Evolutionary conservation across 2,113 vertebrate genomes (phyloP).

Genomic region (Ophiodon elongatus): DNA sequence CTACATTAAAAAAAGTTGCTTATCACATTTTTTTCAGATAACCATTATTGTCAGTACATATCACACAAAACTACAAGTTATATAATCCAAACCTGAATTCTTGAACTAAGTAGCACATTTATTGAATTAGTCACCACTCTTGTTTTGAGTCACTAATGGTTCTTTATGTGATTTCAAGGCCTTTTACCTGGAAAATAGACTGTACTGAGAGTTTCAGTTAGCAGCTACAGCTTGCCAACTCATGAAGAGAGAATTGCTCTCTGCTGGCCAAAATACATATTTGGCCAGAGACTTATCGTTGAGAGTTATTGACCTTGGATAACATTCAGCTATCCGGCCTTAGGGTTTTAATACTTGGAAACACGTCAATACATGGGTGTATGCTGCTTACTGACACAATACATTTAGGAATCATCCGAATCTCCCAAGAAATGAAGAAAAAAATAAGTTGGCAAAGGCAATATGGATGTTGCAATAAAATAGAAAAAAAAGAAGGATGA

Average conservation of each 20-base stretch:
- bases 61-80: background rate
- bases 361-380: slow-evolving; percentile 20
- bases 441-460: background rate
- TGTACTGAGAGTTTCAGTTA: slow-evolving; percentile 38
- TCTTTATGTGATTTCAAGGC: slow-evolving; percentile 44
- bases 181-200: slow-evolving; percentile 40
- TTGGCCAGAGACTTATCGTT: slow-evolving; percentile 64
- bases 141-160: slow-evolving; percentile 5
- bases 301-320: slow-evolving; percentile 74
- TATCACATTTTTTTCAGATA: background rate
- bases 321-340: slow-evolving; percentile 45
- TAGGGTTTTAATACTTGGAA: slow-evolving; percentile 57
- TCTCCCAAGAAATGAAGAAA: background rate
- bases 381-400: slow-evolving; percentile 43
- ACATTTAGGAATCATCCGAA: slow-evolving; percentile 32
- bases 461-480: slow-evolving; percentile 4
- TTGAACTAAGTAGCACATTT: background rate
- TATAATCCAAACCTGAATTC: background rate
- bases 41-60: background rate
- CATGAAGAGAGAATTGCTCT: slow-evolving; percentile 48
- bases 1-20: background rate
- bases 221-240: slow-evolving; percentile 59
- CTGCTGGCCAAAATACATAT: slow-evolving; percentile 66
- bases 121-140: slow-evolving; percentile 6
- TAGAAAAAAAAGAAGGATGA: background rate